Percentiles rank a stretch among this genome's conserved stretches.
These are phyloP conservation scores for Trimorus sp. DNA, from an alignment of 2,888 invertebrate species.

Conservation along the genomic window DNA sequence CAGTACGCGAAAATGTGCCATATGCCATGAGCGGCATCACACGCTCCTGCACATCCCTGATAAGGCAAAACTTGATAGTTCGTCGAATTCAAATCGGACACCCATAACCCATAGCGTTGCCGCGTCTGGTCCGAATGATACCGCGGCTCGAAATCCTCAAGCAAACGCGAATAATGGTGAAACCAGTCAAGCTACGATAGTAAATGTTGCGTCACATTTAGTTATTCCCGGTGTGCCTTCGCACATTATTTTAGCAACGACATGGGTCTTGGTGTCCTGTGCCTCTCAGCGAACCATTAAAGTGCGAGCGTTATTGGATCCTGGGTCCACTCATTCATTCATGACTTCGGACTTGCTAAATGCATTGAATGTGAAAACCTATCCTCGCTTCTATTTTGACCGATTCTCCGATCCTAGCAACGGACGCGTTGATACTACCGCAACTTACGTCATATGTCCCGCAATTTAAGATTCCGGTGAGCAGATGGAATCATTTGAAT, in stretches of 20 bases:
- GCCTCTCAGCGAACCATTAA: background rate
- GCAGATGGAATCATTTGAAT: background rate
- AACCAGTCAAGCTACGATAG: no score
- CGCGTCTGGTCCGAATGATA: no score
- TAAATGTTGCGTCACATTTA: no score
- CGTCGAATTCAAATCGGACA: no score
- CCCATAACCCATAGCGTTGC: no score
- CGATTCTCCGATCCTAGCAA: background rate
- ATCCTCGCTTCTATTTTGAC: background rate
- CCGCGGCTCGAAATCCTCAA: no score
- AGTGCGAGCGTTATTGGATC: slow-evolving; percentile 23
- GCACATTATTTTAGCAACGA: background rate
- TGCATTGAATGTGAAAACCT: background rate
- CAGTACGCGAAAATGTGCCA: background rate
- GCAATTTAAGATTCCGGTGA: background rate
- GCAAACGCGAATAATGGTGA: no score
- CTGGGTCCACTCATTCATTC: background rate
- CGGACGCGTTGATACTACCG: background rate
- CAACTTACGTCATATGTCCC: slow-evolving; percentile 20
- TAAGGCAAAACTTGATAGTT: background rate
- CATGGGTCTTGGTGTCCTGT: background rate
- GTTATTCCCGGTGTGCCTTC: no score
- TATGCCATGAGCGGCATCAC: background rate
- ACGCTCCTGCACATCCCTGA: background rate
- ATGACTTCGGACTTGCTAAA: background rate